phyloP scores from a whole-genome alignment of 2,888 invertebrate genomes.

The Helleia helle region DNA sequence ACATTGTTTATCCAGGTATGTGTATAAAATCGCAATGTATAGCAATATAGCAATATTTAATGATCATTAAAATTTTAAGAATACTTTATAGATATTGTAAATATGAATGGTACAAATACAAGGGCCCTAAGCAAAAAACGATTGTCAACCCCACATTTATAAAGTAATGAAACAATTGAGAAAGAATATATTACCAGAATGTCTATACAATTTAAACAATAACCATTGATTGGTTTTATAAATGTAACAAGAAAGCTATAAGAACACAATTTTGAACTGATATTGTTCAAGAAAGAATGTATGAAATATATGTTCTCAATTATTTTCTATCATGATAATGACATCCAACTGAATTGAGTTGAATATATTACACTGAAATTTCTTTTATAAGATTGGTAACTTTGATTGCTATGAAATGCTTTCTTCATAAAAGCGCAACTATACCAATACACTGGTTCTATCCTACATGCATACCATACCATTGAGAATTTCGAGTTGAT shows the following conservation, averaged over 20 bases:
- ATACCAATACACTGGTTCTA: neutral
- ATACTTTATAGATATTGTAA: neutral
- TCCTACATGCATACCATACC: neutral
- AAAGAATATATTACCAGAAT: neutral
- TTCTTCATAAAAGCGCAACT: neutral
- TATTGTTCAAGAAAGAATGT: neutral
- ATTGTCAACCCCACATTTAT: too few relatives aligned
- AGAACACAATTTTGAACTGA: neutral
- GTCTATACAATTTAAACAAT: neutral
- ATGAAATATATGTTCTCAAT: neutral
- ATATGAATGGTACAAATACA: neutral
- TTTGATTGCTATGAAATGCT: neutral
- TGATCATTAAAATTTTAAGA: neutral
- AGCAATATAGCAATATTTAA: neutral
- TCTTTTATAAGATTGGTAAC: neutral
- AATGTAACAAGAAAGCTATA: neutral
- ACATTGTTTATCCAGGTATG: neutral
- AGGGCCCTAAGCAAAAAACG: too few relatives aligned
- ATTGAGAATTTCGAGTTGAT: neutral
- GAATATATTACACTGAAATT: neutral
- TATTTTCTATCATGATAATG: neutral
- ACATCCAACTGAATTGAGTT: neutral
- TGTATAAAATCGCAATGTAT: neutral
- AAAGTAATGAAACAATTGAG: too few relatives aligned
- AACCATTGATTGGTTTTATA: conserved; percentile 4